Conservation (phyloP, 1,140 invertebrate genomes). For the Drosophila pandora region DNA sequence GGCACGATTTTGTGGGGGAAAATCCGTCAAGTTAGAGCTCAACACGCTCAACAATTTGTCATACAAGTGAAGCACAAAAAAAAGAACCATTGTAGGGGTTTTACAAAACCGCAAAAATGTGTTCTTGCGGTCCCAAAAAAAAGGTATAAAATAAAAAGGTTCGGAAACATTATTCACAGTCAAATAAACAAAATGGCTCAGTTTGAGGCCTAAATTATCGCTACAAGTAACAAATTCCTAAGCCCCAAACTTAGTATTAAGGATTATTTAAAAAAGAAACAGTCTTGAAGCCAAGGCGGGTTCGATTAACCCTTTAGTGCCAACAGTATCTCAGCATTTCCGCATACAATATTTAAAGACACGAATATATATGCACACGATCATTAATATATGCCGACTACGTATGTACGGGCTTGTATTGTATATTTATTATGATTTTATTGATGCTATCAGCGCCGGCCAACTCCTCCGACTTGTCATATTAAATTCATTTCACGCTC, state of each 20-base stretch:
- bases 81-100: conserved; percentile 19
- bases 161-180: conserved; percentile 13
- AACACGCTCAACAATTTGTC: conserved; percentile 38
- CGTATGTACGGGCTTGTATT: conserved; percentile 32
- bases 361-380: background rate
- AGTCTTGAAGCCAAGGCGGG: background rate
- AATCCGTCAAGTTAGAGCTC: conserved; percentile 32
- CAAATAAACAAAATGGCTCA: conserved; percentile 4
- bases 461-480: conserved; percentile 36
- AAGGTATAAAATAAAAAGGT: background rate
- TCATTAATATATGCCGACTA: conserved; percentile 8
- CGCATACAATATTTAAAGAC: conserved; percentile 31
- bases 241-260: conserved; percentile 5
- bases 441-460: conserved; percentile 39
- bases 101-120: conserved; percentile 10
- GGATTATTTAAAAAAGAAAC: background rate
- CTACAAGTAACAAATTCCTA: conserved; percentile 10
- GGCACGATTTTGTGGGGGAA: conserved; percentile 57
- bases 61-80: conserved; percentile 18
- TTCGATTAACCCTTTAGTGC: conserved; percentile 10
- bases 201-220: background rate
- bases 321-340: conserved; percentile 15
- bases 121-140: background rate
- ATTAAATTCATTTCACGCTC: conserved; percentile 72
- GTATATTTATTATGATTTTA: conserved; percentile 54